Evolutionary conservation across 2,888 invertebrate genomes (phyloP), one percentile per base, ranked within the genome.

Genomic region (Latrodectus elegans): DNA sequence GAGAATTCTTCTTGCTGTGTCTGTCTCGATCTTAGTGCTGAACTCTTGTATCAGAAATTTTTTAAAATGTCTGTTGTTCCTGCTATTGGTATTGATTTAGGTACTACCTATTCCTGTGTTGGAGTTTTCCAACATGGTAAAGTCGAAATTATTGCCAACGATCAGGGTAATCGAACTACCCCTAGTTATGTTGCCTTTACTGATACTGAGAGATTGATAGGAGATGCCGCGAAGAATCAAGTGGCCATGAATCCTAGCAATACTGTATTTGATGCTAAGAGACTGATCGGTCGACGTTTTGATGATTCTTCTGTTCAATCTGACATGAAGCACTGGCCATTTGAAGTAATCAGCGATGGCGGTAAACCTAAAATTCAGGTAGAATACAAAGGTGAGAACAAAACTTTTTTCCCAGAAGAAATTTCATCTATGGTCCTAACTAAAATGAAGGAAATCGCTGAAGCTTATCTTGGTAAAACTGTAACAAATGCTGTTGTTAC

Each of bases 91-190:
- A 96, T 98, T 93, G 97, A 97, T 93, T 93, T 96, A 91, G 96
- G 96, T 83, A 97, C 96, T 81, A 96, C 96, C n/a, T 97, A 95
- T 93, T 96, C 96, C 78, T 96, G 96, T 91, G 96, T 96, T 78
- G 96, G 95, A 76, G 95, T 96, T 26, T 96, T 95, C 93, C 95
- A 95, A 84, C 90, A 90, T 64, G 89, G 90, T 51, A 90, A 90
- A 90, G 93, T 93, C 17, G 93, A 93, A 91, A 93, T 93, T 77
- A 93, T 93, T 89, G 93, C 93, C 83, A 93, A 93, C 87, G 93
- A 93, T 89, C 93, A 93, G 91, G 95, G 95, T 89, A 95, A 95
- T 93, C 92, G 95, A 90, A 95, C 95, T 14, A 95, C 95, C 88
- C 95, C 95, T 26, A 95, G 95, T 82, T 95, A 95, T 92, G 95